Base-by-base conservation (phyloP, 64 coral and sea anemone genomes). In the Dendrophyllia cribrosa region DNA sequence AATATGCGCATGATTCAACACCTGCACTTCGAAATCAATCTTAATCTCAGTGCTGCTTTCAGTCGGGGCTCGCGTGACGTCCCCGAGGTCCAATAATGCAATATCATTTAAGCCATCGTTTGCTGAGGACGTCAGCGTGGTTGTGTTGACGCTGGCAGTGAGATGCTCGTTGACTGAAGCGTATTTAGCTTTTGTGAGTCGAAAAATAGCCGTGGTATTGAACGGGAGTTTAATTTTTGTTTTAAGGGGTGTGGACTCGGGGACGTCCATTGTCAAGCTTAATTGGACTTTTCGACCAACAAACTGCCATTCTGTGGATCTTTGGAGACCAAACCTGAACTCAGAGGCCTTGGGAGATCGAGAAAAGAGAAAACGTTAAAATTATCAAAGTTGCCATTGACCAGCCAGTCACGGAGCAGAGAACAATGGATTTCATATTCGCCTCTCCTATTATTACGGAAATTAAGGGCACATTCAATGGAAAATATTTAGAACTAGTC, bases 21-120 rank as follows among this genome's bases (percentile, higher is more conserved):
- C 77, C 67, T 93, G 95, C 23, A 94, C 80, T 83, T 94, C 74
- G 22, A 93, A 78, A 20, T 89, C 23, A 59, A 88, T 69, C 70
- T 90, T 79, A 17, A 95, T 69, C 50, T 85, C 67, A 60, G 51
- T 78, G 59, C 77, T 72, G 58, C 19, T 73, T n/a, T 49, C 51
- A 21, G 25, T 24, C 4, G 95, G 44, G 12, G 61, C 51, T 25
- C 86, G 76, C 5, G 82, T 61, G 34, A 97, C 77, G 19, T 47
- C 76, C 0, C 95, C 95, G 6, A 97, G 26, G 59, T 97, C 76
- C n/a, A 97, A 65, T 6, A 74, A 65, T 16, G 82, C 77, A 49
- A 75, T 78, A 45, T 97, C 92, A 51, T 77, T 53, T 9, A 87
- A 59, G 20, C 75, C 84, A 55, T 91, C 93, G 34, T 87, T 87